Evolutionary conservation across 2,113 vertebrate genomes (phyloP), one percentile per base, ranked within the genome.

Genomic region (Upupa epops): DNA sequence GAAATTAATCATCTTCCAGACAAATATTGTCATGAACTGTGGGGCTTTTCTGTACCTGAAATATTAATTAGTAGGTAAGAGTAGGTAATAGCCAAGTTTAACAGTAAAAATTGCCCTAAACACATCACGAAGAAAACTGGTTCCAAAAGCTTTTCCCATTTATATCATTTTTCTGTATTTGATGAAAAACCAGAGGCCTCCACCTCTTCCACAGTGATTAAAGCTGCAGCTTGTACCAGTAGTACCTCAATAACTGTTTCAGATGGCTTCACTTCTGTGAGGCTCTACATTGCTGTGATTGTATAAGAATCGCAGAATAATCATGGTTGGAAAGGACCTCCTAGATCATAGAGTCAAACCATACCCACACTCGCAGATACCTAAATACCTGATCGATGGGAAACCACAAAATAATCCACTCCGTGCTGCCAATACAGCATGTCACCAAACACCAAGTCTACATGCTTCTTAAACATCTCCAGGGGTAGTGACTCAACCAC

Each of bases 41-140:
- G 28, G 0, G 31, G 0, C 21, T 74, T 90, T 94, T 94, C 84
- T 17, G 69, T 28, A 37, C 70, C 59, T 71, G 58, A 86, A 86
- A 63, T 80, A 86, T 71, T 90, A 84, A 68, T 49, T 54, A 56
- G 37, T 58, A 32, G 21, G 29, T 40, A 12, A 79, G 22, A 84
- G 29, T 18, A 76, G 46, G 40, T 63, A 92, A 14, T 56, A 24
- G 25, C 32, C n/a, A n/a, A n/a, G n/a, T n/a, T n/a, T n/a, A n/a
- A n/a, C n/a, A n/a, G n/a, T n/a, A n/a, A n/a, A n/a, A n/a, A n/a
- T n/a, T n/a, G n/a, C n/a, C n/a, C n/a, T n/a, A n/a, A n/a, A n/a
- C n/a, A n/a, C n/a, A n/a, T n/a, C n/a, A n/a, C n/a, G 2, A 17
- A n/a, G 19, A 20, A n/a, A 16, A 26, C 3, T 17, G 1, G 3